Percentiles rank a stretch among this genome's conserved stretches.
Conservation (phyloP, 2,888 invertebrate genomes). For the Thereva unica region DNA sequence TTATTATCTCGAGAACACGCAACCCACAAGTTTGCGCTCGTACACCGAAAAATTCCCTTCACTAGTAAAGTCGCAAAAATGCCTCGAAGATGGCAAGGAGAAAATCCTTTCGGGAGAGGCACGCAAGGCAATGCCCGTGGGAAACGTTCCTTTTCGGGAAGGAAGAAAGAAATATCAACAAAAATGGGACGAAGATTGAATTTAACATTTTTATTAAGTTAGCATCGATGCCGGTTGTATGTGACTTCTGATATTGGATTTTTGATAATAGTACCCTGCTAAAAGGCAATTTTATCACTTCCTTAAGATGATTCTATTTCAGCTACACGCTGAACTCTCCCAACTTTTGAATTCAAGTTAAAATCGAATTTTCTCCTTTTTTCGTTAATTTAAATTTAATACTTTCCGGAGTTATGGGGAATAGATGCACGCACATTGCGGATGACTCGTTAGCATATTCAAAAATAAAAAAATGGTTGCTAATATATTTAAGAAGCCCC, state of each 20-base stretch:
- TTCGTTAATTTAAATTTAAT: too few relatives aligned
- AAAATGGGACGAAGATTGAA: constrained; percentile 22
- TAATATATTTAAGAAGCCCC: too few relatives aligned
- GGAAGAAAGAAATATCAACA: constrained; percentile 2
- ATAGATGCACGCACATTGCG: too few relatives aligned
- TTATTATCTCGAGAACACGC: too few relatives aligned
- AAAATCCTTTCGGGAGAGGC: too few relatives aligned
- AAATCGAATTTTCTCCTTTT: constrained; percentile 20
- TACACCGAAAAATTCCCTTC: too few relatives aligned
- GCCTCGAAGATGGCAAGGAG: too few relatives aligned
- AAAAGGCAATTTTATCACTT: constrained; percentile 24
- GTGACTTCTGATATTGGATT: constrained; percentile 28
- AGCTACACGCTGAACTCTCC: constrained; percentile 23
- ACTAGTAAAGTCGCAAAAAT: too few relatives aligned
- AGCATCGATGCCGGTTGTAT: constrained; percentile 23
- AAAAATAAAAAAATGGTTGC: too few relatives aligned
- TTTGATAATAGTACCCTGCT: constrained; percentile 2
- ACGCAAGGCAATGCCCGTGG: neutral
- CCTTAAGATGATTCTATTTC: constrained; percentile 7
- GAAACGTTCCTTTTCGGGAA: neutral
- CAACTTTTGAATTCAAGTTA: constrained; percentile 10
- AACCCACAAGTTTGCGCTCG: too few relatives aligned
- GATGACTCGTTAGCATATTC: too few relatives aligned
- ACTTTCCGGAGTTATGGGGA: too few relatives aligned
- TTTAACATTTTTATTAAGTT: constrained; percentile 30